Base-by-base conservation (phyloP, 2,888 invertebrate species). In the Caenorhabditis sp. region DNA sequence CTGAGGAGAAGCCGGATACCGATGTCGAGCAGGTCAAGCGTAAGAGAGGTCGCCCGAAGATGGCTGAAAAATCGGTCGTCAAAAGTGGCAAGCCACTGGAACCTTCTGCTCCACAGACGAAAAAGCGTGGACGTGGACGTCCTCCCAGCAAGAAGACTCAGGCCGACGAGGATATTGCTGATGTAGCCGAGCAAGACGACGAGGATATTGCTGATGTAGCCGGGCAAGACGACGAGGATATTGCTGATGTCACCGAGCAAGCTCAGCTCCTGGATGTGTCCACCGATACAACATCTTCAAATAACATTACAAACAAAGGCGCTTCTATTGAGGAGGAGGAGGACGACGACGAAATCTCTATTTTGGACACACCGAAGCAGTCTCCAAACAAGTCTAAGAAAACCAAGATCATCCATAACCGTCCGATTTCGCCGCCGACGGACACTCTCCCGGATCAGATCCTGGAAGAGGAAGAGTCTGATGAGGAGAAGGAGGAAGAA, bases 1-100 rank as follows among this genome's bases (percentile, higher is more conserved):
- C 32, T 32, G 32, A 32, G 40, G 40, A 15, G 8, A 15, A 40
- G 13, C 15, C 40, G 18, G 47, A 20, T 18, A 18, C 2, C 18
- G n/a, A 4, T n/a, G n/a, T 40, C 13, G 15, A 5, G 13, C 9
- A 40, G 13, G 40, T 40, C 3, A 40, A 40, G 15, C 40, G 40
- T 3, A 50, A 50, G 50, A 50, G 50, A 50, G 50, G 50, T 1
- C 50, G 50, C 20, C 50, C 50, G 44, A 40, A 40, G 40, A 40
- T 9, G 40, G 40, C 35, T 11, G 35, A 35, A 8, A 9, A 9
- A 15, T 9, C 40, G 40, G 13, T 9, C 13, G 13, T 15, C 11
- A 40, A 15, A 13, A 3, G 13, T 6, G 3, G 40, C 2, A 15
- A 15, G 40, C 5, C 9, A 15, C 40, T 15, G 8, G n/a, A 50